These are phyloP conservation scores for Eupleurogrammus muticus DNA, from an alignment of 2,797 vertebrate genomes.

Conservation along the genomic window DNA sequence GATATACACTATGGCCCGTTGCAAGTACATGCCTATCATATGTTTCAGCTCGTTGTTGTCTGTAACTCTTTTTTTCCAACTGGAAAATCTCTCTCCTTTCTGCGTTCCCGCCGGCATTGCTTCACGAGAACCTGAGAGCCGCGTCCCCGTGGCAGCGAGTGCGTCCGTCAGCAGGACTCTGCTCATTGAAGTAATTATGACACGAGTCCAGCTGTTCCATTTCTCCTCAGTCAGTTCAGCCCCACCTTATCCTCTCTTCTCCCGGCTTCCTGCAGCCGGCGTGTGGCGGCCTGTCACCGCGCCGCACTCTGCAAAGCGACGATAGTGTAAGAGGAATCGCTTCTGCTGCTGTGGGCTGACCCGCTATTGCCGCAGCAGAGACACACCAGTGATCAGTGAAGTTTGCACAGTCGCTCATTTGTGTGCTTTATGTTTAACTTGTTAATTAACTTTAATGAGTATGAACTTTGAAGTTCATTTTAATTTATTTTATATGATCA, in stretches of 20 bases:
- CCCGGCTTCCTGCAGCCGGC: slow-evolving; percentile 17
- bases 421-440: neutral
- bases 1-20: too few species aligned
- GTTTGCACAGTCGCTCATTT: neutral
- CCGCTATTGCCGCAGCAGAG: neutral
- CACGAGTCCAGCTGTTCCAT: slow-evolving; percentile 51
- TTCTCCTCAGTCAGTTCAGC: slow-evolving; percentile 30
- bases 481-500: neutral
- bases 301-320: slow-evolving; percentile 9
- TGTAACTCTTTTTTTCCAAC: too few species aligned
- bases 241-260: slow-evolving; percentile 29
- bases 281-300: slow-evolving; percentile 33
- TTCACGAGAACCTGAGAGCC: neutral
- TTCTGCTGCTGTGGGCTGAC: slow-evolving; percentile 2
- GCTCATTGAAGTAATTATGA: slow-evolving; percentile 35
- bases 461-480: neutral
- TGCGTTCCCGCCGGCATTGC: too few species aligned
- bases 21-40: too few species aligned
- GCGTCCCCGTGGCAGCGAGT: slow-evolving; percentile 9
- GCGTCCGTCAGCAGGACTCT: slow-evolving; percentile 28
- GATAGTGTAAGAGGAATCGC: slow-evolving; percentile 36
- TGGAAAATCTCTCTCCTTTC: too few species aligned
- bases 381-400: neutral
- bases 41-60: too few species aligned
- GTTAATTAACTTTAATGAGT: too few species aligned